Base-by-base conservation (phyloP, 2,113 vertebrate genomes). In the Lophotis ruficrista region DNA sequence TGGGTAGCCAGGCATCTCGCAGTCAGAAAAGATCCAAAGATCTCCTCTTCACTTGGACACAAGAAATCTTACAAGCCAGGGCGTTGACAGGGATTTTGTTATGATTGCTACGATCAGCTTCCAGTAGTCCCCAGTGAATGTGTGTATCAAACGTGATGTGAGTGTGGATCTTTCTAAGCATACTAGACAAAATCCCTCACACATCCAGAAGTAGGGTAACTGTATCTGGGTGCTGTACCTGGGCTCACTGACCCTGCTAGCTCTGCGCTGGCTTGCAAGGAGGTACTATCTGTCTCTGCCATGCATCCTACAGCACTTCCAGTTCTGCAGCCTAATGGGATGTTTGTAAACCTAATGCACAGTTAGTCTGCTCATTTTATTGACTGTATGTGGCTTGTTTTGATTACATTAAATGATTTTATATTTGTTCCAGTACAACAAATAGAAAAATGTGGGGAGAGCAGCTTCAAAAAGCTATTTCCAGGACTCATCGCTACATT, bases 401-500 rank as follows among this genome's bases (percentile, higher is more conserved):
- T 69, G 50, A 62, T 85, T 94, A 91, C 87, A 96, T 94, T 94
- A 91, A 97, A 89, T 77, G 89, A 91, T 94, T 92, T 94, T 96
- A 4, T 94, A 76, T 76, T 96, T 87, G 45, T 97, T 96, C 66
- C 95, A 98, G 98, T 78, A 98, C 98, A 96, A 98, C 98, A 7
- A 98, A 98, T 91, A 98, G 96, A 90, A 98, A 98, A 96, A 97
- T 97, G 97, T 98, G 98, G 98, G 98, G 98, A 28, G 98, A 98
- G 57, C 98, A 98, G 89, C 98, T 98, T 38, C 98, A 98, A 78
- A 98, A 98, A 64, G 98, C 98, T 68, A 97, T 98, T 96, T 98
- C 98, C 8, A 98, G 98, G 66, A 97, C 98, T 33, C 98, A 98
- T 58, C 86, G 98, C 53, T 98, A 98, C 94, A 98, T 98, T 64